Percentiles rank a stretch among this genome's conserved stretches.
phyloP scores from a whole-genome alignment of 2,888 invertebrate genomes.

The Pyrochroa serraticornis region DNA sequence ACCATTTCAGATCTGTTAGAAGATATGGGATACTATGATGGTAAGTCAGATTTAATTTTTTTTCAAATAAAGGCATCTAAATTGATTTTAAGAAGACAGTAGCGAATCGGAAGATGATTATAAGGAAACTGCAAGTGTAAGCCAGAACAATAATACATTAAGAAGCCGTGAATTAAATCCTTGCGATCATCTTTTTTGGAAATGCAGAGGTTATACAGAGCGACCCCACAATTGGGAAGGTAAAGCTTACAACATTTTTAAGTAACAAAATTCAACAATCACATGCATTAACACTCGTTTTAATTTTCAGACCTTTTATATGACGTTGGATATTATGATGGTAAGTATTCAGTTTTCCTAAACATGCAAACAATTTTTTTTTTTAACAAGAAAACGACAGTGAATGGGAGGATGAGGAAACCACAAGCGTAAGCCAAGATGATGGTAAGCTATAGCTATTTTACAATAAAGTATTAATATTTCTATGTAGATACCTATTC shows the following conservation, averaged over 20 bases:
- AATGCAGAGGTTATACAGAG: constrained; percentile 20
- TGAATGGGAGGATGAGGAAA: not conserved
- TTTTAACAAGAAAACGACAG: not conserved
- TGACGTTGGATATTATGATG: constrained; percentile 9
- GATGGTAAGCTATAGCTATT: too few relatives aligned
- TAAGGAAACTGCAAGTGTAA: too few relatives aligned
- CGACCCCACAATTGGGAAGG: constrained; percentile 25
- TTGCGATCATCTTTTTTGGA: constrained; percentile 27
- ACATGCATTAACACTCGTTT: not conserved
- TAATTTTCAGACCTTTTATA: constrained; percentile 4
- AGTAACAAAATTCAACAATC: not conserved
- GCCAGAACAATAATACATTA: not conserved
- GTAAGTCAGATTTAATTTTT: too few relatives aligned
- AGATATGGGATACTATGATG: not conserved
- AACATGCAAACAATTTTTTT: too few relatives aligned
- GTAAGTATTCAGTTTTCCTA: not conserved
- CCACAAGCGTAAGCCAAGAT: too few relatives aligned
- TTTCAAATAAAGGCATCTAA: too few relatives aligned
- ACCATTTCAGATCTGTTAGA: not conserved
- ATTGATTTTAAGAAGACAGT: too few relatives aligned
- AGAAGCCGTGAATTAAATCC: constrained; percentile 29
- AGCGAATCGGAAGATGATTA: too few relatives aligned
- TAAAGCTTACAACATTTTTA: constrained; percentile 2
- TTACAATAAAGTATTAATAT: too few relatives aligned
- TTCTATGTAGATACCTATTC: too few relatives aligned